Base-by-base conservation (phyloP, 2,113 vertebrate species). In the Misgurnus anguillicaudatus region DNA sequence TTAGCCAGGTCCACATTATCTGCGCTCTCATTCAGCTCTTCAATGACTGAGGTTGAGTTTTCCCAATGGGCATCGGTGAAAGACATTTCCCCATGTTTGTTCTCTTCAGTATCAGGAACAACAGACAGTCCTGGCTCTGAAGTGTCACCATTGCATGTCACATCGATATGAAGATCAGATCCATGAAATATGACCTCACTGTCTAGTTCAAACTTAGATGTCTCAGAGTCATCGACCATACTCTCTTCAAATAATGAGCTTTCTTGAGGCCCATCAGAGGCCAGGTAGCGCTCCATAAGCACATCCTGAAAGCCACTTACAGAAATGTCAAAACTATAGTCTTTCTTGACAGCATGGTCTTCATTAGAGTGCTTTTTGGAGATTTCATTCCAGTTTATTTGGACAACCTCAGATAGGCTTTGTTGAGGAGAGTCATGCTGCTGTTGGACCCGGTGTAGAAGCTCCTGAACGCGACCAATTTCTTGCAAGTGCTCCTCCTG, bases 271-370 rank as follows among this genome's bases (percentile, higher is more conserved):
- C 66, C 88, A 0, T 76, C 89, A 0, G 90, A 89, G 45, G 89
- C 36, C 47, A 96, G 85, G 64, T 94, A 95, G 53, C 93, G 91
- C n/a, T 92, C 92, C 92, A 95, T 87, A 2, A 93, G 17, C 6
- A 86, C 82, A 77, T 88, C 86, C 7, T 70, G 82, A 6, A 75
- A 67, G 19, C 53, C 82, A 39, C 81, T 41, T 45, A 72, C 3
- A 0, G 85, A 88, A 17, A 81, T 39, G 42, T 80, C 82, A 11
- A 81, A 9, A 82, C 81, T 65, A 68, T 77, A 31, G 1, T 31
- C 57, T 0, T 65, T 82, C 69, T 58, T 38, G 67, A 7, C 73
- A 11, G 55, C 69, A 75, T 69, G 9, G 69, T 81, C 19, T 68
- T 87, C 87, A 19, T 69, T 89, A 57, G 82, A 84, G 0, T 81